These are phyloP conservation scores for Micropoecilia bifurca DNA, from an alignment of 2,797 vertebrate genomes.

Conservation along the genomic window DNA sequence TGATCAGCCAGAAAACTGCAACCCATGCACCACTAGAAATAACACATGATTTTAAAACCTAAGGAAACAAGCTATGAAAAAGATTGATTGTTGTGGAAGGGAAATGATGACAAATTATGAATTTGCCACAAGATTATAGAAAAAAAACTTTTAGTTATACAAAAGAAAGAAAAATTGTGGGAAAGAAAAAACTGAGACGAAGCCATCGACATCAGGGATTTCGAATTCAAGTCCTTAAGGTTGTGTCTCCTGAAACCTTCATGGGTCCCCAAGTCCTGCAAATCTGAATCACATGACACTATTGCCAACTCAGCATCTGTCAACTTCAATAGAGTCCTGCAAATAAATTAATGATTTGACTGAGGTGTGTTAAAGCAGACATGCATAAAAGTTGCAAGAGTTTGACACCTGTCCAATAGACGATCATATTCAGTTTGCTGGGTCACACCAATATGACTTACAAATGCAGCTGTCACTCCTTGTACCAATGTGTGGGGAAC, in stretches of 20 bases:
- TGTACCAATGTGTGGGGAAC: constrained; percentile 1
- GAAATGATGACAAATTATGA: not conserved
- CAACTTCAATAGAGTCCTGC: not conserved
- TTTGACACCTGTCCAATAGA: not conserved
- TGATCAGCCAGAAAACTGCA: too few species aligned
- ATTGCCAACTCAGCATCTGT: not conserved
- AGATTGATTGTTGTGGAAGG: too few species aligned
- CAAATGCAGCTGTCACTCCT: constrained; percentile 1
- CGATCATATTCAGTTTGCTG: not conserved
- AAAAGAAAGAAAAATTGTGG: not conserved
- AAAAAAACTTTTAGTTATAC: not conserved
- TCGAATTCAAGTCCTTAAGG: not conserved
- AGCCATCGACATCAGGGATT: not conserved
- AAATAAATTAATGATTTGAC: not conserved
- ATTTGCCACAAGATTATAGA: not conserved
- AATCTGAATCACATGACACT: not conserved
- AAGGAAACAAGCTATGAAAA: too few species aligned
- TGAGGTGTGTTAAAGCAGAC: not conserved
- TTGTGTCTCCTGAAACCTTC: not conserved
- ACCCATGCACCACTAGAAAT: not conserved
- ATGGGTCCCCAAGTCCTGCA: not conserved
- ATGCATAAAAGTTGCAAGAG: not conserved
- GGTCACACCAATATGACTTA: not conserved
- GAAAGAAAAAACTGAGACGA: not conserved
- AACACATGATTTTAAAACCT: too few species aligned